These are phyloP conservation scores for Rhizomys pruinosus DNA, from an alignment of 2,113 vertebrate species.

Conservation along the genomic window DNA sequence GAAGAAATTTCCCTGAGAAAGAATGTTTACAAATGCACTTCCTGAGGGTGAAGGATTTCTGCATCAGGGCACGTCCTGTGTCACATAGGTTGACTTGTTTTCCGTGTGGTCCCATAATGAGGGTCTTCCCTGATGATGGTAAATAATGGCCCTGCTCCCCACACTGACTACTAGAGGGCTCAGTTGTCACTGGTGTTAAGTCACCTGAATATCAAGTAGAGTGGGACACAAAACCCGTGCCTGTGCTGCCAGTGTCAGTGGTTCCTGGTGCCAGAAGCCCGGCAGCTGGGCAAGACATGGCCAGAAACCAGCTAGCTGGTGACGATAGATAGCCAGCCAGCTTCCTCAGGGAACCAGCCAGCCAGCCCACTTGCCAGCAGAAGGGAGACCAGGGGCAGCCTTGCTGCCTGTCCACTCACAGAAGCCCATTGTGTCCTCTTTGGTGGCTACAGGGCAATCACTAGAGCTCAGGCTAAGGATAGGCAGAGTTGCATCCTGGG, in stretches of 20 bases:
- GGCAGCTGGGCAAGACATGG: too few species aligned
- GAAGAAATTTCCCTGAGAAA: not conserved
- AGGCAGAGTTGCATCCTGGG: not conserved
- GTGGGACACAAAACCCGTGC: not conserved
- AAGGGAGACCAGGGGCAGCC: accelerated
- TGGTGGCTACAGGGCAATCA: not conserved
- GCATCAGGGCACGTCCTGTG: not conserved
- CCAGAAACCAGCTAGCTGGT: not conserved
- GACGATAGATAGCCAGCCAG: not conserved
- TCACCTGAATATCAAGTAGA: not conserved
- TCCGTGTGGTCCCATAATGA: not conserved
- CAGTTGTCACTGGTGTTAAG: accelerated
- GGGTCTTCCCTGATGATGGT: not conserved
- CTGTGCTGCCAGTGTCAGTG: not conserved
- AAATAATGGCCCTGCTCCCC: accelerated
- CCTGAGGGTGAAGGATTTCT: not conserved
- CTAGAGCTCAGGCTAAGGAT: not conserved
- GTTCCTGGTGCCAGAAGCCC: not conserved
- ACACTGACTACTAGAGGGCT: not conserved
- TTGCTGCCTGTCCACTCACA: accelerated
- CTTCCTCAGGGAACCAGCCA: not conserved
- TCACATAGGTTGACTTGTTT: not conserved
- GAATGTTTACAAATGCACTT: not conserved
- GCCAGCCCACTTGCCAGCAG: not conserved
- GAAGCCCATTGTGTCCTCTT: not conserved